Base-by-base conservation (phyloP, 2,888 invertebrate genomes). In the Marronus borbonicus region DNA sequence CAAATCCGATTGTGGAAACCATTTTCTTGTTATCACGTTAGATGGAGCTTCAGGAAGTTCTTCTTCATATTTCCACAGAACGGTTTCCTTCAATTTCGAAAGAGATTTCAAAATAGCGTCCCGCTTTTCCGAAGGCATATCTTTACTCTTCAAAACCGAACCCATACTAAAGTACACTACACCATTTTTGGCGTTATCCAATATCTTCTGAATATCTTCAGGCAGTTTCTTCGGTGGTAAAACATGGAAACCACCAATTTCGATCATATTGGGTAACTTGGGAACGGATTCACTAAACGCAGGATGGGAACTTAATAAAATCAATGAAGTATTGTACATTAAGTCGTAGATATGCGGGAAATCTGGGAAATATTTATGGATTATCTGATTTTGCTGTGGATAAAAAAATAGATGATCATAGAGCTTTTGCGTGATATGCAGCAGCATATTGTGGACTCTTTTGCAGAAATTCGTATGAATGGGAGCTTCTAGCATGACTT, bases 21-120 rank as follows among this genome's bases (percentile, higher is more conserved):
- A 94, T 80, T 91, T 91, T 78, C 89, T 86, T 2, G 90, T 86
- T 72, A 90, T 87, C 0, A 94, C 88, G 83, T 93, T 93, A 0
- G 88, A 82, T 0, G 92, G 89, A 80, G 90, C 88, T 39, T 90
- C 89, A 1, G 89, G 88, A 14, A 91, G 83, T 55, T 91, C 89
- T 0, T 90, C 89, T 81, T 93, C 93, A 91, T 92, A 93, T 87
- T 93, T 93, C 92, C 93, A 93, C 17, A 94, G 83, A 0, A 94
- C 90, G 4, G 89, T 91, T 79, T 92, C 91, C 78, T 92, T 91
- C 0, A 93, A 81, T 36, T 36, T 36, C 31, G 31, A 36, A 79
- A 88, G 89, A 1, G 89, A 87, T 64, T 94, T 90, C 8, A 91
- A 86, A 39, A 94, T 89, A 1, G 88, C 90, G 20, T 89, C 85